These are phyloP conservation scores for Hemitrygon akajei DNA, from an alignment of 2,797 vertebrate species.

Conservation along the genomic window DNA sequence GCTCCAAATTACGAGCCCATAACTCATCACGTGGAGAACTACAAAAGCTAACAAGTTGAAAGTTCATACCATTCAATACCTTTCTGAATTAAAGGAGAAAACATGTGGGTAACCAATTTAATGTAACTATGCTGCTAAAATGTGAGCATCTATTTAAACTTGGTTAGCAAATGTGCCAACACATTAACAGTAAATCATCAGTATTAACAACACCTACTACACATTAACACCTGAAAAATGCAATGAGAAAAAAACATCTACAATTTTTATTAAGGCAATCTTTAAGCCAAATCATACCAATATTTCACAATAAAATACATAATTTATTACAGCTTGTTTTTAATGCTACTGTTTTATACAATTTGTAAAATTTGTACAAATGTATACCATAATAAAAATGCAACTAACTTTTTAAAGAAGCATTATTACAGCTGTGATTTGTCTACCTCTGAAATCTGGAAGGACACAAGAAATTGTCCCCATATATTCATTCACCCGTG, in stretches of 20 bases:
- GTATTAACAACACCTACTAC: neutral
- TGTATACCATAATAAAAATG: neutral
- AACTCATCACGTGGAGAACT: neutral
- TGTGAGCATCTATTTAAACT: neutral
- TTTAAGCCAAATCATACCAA: neutral
- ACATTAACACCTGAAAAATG: neutral
- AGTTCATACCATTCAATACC: neutral
- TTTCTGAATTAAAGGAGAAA: neutral
- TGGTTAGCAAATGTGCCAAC: neutral
- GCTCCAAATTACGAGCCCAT: neutral
- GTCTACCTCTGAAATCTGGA: neutral
- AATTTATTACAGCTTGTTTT: neutral
- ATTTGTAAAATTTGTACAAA: neutral
- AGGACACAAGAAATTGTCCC: neutral
- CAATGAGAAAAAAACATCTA: neutral
- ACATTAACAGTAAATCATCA: neutral
- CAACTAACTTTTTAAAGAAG: neutral
- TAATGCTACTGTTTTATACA: neutral
- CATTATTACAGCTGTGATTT: neutral
- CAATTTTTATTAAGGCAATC: neutral
- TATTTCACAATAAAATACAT: neutral
- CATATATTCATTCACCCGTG: neutral
- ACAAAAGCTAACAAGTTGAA: neutral
- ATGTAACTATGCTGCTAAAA: neutral
- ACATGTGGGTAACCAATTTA: neutral